Evolutionary conservation across 2,797 vertebrate genomes (phyloP).

Genomic region (Galaxias olidus): DNA sequence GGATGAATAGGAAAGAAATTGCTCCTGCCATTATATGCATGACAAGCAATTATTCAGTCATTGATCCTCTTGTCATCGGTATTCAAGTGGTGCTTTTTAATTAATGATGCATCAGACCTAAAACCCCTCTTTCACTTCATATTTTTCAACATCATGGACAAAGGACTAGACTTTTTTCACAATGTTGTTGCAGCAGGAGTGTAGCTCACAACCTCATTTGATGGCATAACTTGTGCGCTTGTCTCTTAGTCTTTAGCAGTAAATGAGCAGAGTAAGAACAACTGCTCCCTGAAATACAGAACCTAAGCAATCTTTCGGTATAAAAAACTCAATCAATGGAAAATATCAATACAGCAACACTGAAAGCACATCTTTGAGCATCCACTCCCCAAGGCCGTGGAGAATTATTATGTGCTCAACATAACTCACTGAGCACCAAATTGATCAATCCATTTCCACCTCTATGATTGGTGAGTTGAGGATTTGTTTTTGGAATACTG

Average conservation of each 20-base stretch:
- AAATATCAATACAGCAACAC: constrained; percentile 30
- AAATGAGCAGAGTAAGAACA: constrained; percentile 11
- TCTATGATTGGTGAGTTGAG: neutral
- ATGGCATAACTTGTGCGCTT: neutral
- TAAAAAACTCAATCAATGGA: constrained; percentile 27
- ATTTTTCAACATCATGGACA: neutral
- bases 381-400: neutral
- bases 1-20: constrained; percentile 30
- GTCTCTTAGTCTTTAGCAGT: constrained; percentile 4
- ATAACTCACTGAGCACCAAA: constrained; percentile 8
- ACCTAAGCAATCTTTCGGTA: constrained; percentile 10
- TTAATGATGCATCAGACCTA: constrained; percentile 43
- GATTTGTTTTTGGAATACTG: neutral
- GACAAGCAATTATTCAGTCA: constrained; percentile 48
- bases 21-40: constrained; percentile 41
- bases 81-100: constrained; percentile 43
- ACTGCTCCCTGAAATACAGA: constrained; percentile 14
- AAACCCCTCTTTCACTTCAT: constrained; percentile 9
- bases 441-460: constrained; percentile 5
- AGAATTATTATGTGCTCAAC: neutral
- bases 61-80: constrained; percentile 44
- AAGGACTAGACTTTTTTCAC: neutral
- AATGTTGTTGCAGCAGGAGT: neutral
- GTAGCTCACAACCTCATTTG: neutral
- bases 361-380: constrained; percentile 11